Evolutionary conservation across 1,140 invertebrate species (phyloP), one percentile per base, ranked within the genome.

Genomic region (Polyergus mexicanus): DNA sequence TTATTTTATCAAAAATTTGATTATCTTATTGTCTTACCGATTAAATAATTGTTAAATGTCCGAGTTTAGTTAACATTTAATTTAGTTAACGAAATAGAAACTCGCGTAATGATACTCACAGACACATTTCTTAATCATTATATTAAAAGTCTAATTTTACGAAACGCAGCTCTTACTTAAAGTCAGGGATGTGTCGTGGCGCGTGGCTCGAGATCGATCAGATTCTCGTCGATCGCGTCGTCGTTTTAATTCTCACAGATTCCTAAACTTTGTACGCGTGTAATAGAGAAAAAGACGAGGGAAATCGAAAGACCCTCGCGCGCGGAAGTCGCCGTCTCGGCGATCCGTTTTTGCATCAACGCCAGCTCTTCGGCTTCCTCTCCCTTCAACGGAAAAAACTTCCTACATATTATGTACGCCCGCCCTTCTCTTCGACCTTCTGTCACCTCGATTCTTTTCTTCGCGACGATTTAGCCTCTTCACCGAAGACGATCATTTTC

Each of bases 211-310:
- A 71, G 19, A 71, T 81, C 38, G 19, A 60, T 71, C 54, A 51
- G 47, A 71, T 60, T n/a, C 11, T 38, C 8, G 13, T 51, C 11
- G 13, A 65, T 13, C 7, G n/a, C 6, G n/a, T 65, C 13, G 41
- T 54, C 19, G 56, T 85, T 35, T 72, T 75, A 58, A 19, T 80
- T 86, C 75, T 81, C 83, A 86, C 69, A n/a, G 69, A 88, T 68
- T 89, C 72, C n/a, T 44, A 28, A 16, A 19, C 2, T n/a, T 68
- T n/a, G n/a, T 69, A 86, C 65, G 54, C 41, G 44, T 38, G 41
- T 44, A 69, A 35, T 56, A n/a, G 65, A 88, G 76, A 76, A 81
- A 56, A 88, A 86, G 74, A 89, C 68, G 86, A 89, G 74, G 60
- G 51, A 47, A 85, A 80, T 86, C 60, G 75, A 81, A 76, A 54